Evolutionary conservation across 2,113 vertebrate species (phyloP).

Genomic region (Myotis davidii): DNA sequence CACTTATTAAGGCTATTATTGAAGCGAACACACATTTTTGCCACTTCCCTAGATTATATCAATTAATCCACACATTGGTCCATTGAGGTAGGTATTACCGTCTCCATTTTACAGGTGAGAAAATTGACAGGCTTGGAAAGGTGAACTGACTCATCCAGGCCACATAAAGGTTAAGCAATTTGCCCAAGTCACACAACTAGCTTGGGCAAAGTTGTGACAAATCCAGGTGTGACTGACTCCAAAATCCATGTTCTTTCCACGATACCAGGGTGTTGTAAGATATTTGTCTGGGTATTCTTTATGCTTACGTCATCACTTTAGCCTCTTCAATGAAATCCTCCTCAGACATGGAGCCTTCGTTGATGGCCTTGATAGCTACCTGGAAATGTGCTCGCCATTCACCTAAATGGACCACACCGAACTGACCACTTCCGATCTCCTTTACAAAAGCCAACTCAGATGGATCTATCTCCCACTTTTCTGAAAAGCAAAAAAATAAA

Average conservation of each 20-base stretch:
- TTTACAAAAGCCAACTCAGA: constrained; percentile 83
- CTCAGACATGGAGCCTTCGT: constrained; percentile 87
- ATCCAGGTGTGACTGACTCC: background rate
- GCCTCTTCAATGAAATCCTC: constrained; percentile 91
- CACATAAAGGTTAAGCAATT: background rate
- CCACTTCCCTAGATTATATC: background rate
- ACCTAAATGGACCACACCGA: constrained; percentile 85
- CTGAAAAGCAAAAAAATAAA: constrained; percentile 77
- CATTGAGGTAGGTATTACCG: background rate
- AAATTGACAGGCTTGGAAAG: background rate
- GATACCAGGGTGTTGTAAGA: background rate
- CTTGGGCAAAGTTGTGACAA: background rate
- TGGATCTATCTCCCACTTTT: constrained; percentile 85
- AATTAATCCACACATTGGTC: background rate
- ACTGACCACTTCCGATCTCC: constrained; percentile 86
- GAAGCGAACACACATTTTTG: background rate
- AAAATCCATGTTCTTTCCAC: background rate
- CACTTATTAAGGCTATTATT: background rate
- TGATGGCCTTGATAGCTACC: constrained; percentile 88
- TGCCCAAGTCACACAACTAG: background rate
- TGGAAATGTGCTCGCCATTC: constrained; percentile 81
- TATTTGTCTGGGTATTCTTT: too few species aligned
- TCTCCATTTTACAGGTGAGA: background rate
- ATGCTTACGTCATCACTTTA: constrained; percentile 89
- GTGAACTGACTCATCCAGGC: background rate